These are phyloP conservation scores for Bubo bubo DNA, from an alignment of 2,113 vertebrate species.

Conservation along the genomic window DNA sequence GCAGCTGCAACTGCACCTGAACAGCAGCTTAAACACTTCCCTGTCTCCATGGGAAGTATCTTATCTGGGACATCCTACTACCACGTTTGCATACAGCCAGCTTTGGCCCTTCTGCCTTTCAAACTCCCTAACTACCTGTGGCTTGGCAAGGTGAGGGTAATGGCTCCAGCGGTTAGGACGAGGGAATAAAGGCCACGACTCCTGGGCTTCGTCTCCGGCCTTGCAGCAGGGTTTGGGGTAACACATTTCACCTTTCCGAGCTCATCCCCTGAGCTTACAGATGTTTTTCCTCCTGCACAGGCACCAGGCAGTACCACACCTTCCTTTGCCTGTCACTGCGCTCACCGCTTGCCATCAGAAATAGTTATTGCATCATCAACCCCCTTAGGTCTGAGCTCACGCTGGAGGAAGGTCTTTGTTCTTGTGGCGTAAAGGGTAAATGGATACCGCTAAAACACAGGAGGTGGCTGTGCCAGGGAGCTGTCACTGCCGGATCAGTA, in stretches of 20 bases:
- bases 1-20: neutral
- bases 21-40: neutral
- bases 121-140: neutral
- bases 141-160: neutral
- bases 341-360: neutral
- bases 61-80: neutral
- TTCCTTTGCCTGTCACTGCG: accelerated
- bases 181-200: neutral
- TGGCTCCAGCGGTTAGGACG: accelerated
- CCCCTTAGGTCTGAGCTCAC: accelerated
- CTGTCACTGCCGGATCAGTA: accelerated
- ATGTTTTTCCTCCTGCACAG: neutral
- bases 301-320: too few species aligned
- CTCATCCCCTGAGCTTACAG: neutral
- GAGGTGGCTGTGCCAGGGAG: neutral
- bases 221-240: neutral
- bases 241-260: neutral
- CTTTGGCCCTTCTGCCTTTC: neutral
- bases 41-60: neutral
- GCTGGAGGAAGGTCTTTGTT: neutral
- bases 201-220: neutral
- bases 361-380: accelerated
- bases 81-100: neutral
- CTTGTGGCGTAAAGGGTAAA: neutral
- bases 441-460: accelerated